Evolutionary conservation across 35 echinoderm and acorn worm species (phyloP).

Genomic region (Lytechinus variegatus): DNA sequence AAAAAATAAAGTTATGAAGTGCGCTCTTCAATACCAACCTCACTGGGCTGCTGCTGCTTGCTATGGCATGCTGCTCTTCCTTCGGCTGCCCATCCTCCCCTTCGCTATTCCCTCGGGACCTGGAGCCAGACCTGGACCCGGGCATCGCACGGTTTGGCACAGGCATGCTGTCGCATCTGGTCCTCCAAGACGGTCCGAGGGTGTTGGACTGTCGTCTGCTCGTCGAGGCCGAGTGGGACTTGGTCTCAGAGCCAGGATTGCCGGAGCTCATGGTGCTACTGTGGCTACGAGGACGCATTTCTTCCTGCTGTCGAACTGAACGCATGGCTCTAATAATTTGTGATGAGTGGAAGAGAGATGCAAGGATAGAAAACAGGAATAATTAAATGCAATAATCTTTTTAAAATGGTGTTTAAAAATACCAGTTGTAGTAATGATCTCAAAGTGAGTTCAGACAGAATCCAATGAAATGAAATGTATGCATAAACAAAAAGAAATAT

Average conservation of each 20-base stretch:
- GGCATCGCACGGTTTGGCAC: constrained; percentile 50
- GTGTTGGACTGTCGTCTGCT: constrained; percentile 51
- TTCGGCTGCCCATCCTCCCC: constrained; percentile 67
- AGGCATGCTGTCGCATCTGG: constrained; percentile 89
- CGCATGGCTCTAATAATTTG: constrained; percentile 83
- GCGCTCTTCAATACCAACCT: constrained; percentile 27
- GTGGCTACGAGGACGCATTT: constrained; percentile 91
- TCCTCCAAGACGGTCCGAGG: constrained; percentile 77
- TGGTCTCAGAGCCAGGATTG: constrained; percentile 38
- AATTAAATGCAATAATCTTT: too few relatives aligned
- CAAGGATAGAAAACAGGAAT: neutral
- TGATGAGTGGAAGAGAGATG: neutral
- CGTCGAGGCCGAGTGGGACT: constrained; percentile 27
- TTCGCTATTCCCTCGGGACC: constrained; percentile 66
- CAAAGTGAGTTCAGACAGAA: too few relatives aligned
- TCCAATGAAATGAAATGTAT: too few relatives aligned
- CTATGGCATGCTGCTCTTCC: constrained; percentile 76
- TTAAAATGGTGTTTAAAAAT: too few relatives aligned
- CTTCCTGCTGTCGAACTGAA: constrained; percentile 77
- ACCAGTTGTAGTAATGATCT: too few relatives aligned
- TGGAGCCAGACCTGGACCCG: constrained; percentile 40
- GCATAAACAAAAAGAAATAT: too few relatives aligned
- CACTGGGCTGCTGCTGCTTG: constrained; percentile 35
- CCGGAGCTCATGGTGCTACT: constrained; percentile 65
- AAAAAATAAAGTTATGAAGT: neutral